phyloP scores from a whole-genome alignment of 2,113 vertebrate species.

The Pyrgilauda ruficollis region DNA sequence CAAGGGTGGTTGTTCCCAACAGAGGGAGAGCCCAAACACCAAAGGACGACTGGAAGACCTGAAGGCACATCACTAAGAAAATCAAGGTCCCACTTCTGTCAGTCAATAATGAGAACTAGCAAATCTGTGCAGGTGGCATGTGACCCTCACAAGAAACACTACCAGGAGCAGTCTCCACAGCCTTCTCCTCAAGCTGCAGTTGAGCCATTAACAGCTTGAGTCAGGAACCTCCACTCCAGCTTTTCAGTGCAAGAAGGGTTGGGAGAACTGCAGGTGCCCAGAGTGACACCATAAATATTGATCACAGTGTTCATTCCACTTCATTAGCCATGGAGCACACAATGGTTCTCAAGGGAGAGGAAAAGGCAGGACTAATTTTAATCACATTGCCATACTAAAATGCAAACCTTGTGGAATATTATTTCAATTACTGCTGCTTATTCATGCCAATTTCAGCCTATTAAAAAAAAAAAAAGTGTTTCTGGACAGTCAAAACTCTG shows the following conservation, averaged over 20 bases:
- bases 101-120: background rate
- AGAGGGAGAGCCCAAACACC: background rate
- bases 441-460: background rate
- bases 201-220: background rate
- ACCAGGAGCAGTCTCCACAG: background rate
- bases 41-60: background rate
- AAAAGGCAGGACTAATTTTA: constrained; percentile 9
- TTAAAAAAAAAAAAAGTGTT: background rate
- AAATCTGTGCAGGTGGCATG: background rate
- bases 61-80: background rate
- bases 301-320: constrained; percentile 10
- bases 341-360: background rate
- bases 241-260: background rate
- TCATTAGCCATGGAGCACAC: constrained; percentile 13
- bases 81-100: background rate
- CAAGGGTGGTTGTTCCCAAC: background rate
- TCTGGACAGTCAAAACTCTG: background rate
- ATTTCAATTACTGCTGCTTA: constrained; percentile 36
- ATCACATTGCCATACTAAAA: background rate
- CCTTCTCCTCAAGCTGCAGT: background rate
- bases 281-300: constrained; percentile 44
- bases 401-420: background rate
- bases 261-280: constrained; percentile 6
- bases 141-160: background rate
- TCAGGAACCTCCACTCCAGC: background rate